These are phyloP conservation scores for Heteromyza rotundicornis DNA, from an alignment of 2,888 invertebrate species.

Conservation along the genomic window DNA sequence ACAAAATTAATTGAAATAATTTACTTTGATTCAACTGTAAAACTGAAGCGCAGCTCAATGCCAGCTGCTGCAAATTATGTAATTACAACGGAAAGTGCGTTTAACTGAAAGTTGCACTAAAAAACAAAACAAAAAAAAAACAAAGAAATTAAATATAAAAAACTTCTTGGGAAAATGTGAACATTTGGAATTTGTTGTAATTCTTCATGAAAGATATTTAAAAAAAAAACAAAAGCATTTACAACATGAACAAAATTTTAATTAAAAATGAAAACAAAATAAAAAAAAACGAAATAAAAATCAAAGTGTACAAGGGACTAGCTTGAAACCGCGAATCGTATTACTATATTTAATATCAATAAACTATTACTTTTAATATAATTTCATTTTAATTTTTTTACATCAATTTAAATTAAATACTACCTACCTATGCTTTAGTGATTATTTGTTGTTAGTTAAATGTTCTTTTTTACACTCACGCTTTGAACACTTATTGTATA, in stretches of 20 bases:
- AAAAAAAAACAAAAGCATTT: too few species aligned
- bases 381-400: not conserved
- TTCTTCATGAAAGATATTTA: too few species aligned
- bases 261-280: not conserved
- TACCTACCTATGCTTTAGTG: constrained; percentile 8
- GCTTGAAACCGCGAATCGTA: constrained; percentile 58
- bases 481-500: not conserved
- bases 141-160: not conserved
- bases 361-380: constrained; percentile 15
- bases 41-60: not conserved
- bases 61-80: not conserved
- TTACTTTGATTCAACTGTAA: constrained; percentile 2
- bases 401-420: not conserved
- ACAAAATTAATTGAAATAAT: constrained; percentile 8
- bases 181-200: too few species aligned
- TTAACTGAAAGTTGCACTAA: constrained; percentile 23
- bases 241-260: too few species aligned
- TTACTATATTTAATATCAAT: constrained; percentile 49
- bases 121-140: not conserved
- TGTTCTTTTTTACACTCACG: not conserved
- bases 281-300: not conserved
- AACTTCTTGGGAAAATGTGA: too few species aligned
- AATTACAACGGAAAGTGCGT: constrained; percentile 8
- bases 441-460: constrained; percentile 22
- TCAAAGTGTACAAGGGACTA: constrained; percentile 54